phyloP scores from a whole-genome alignment of 2,888 invertebrate genomes.

The Caenorhabditis sp. region DNA sequence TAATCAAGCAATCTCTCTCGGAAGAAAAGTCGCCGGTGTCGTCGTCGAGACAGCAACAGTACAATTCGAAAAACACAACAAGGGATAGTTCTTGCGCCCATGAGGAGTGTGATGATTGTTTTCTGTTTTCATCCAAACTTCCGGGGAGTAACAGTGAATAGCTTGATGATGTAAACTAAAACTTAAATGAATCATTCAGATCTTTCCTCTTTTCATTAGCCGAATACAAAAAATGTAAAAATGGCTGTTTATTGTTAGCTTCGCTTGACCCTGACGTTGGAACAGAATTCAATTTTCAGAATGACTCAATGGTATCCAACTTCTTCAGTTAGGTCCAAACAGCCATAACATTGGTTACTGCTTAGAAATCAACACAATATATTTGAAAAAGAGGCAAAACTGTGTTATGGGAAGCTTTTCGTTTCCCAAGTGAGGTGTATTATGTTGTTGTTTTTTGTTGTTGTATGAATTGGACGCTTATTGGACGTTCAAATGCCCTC shows the following conservation, averaged over 20 bases:
- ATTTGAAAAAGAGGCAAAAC: conserved; percentile 23
- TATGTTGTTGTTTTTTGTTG: conserved; percentile 21
- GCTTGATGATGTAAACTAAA: neutral
- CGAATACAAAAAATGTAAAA: conserved; percentile 15
- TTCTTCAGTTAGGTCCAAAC: neutral
- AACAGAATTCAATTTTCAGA: neutral
- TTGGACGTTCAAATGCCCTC: neutral
- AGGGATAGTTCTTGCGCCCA: neutral
- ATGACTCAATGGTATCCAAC: neutral
- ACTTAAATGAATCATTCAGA: neutral
- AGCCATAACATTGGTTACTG: no score
- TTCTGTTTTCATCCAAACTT: neutral
- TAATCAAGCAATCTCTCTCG: conserved; percentile 26
- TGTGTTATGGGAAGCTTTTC: conserved; percentile 45
- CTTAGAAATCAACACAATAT: neutral
- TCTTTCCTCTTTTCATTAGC: neutral
- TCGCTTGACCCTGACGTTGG: neutral
- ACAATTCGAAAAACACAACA: neutral
- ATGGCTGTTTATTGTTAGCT: neutral
- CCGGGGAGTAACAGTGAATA: neutral
- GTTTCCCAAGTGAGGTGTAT: conserved; percentile 16
- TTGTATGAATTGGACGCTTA: conserved; percentile 15
- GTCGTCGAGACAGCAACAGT: conserved; percentile 13
- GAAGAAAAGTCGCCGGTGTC: neutral
- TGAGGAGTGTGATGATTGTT: conserved; percentile 19